Base-by-base conservation (phyloP, 1,140 invertebrate species). In the Drosophila bipectinata region DNA sequence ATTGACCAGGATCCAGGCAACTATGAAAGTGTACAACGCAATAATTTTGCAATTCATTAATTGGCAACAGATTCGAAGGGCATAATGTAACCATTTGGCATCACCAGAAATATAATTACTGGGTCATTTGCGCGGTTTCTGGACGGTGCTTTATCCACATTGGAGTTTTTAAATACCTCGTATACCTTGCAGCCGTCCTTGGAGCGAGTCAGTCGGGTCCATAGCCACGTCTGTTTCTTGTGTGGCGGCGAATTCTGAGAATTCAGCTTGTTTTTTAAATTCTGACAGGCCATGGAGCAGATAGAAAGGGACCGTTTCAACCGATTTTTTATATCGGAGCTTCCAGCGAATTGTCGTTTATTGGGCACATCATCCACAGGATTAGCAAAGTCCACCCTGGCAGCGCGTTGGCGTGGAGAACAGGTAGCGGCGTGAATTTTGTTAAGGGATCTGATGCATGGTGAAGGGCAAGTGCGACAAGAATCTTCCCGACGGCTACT, bases 31-130 rank as follows among this genome's bases (percentile, higher is more conserved):
- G 45, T n/a, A 26, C 34, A 32, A 49, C 26, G 8, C n/a, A 12
- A 49, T n/a, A 12, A 49, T 55, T 39, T 24, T 8, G 21, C 15
- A 53, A 28, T 21, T 14, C 39, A 60, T 6, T 54, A n/a, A 8
- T 4, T 10, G 4, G 45, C 24, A 14, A 79, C 10, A 0, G 79
- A 26, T 28, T 87, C 83, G 49, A 87, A 87, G 3, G 79, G 75
- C 72, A 83, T 77, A 5, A 87, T 87, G 15, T 54, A 53, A 2
- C 83, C 83, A 45, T 72, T 88, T n/a, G 63, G 79, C 79, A 77
- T 60, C 18, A 87, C 63, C 24, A 87, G 44, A 5, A 87, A 87
- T n/a, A 88, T 26, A 1, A 87, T 66, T 18, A 76, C 37, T 0
- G 83, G 75, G 2, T 56, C 41, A 32, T 61, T 48, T 9, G 14